Conservation (phyloP, 2,113 vertebrate species). For the Arizona elegans region DNA sequence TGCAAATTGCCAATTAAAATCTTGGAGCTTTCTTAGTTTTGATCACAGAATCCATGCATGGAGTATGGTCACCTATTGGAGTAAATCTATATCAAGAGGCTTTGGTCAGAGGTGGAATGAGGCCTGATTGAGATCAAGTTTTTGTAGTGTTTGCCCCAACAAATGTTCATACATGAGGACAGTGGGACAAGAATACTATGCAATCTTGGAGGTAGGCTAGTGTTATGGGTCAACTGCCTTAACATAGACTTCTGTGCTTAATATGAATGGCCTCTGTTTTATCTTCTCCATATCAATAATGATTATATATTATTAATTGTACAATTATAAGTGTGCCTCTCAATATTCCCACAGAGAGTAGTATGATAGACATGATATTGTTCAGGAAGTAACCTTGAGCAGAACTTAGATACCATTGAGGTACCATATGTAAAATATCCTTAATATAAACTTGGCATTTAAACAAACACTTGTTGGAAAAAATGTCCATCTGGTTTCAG, state of each 20-base stretch:
- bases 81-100: background rate
- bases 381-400: background rate
- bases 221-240: background rate
- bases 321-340: background rate
- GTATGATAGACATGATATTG: background rate
- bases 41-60: background rate
- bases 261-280: background rate
- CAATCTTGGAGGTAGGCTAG: background rate
- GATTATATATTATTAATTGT: background rate
- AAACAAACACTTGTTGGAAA: background rate
- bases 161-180: background rate
- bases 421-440: background rate
- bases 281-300: background rate
- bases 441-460: background rate
- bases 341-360: background rate
- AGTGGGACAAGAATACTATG: too few species aligned
- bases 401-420: background rate
- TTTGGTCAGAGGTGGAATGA: background rate
- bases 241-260: background rate
- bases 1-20: background rate
- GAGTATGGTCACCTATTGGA: background rate
- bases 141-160: too few species aligned
- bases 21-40: background rate
- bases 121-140: background rate
- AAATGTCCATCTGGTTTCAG: too few species aligned